phyloP scores from a whole-genome alignment of 1,140 invertebrate species.

The Caenorhabditis brenneri region DNA sequence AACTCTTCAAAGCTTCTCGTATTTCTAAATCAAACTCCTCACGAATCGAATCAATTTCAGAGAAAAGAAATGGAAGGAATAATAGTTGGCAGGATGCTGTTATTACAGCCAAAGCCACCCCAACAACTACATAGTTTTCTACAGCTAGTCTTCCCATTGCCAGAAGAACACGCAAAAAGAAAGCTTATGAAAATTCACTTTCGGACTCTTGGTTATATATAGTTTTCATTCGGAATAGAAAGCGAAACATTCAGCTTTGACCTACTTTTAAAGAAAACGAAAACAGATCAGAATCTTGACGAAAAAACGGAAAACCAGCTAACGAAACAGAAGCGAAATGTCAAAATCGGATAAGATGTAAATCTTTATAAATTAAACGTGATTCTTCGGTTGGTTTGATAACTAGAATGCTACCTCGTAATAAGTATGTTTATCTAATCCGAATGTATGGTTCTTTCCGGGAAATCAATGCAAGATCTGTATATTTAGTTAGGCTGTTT shows the following conservation, averaged over 20 bases:
- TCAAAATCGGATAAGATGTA: background rate
- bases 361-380: too few species aligned
- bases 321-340: background rate
- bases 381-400: too few species aligned
- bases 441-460: too few species aligned
- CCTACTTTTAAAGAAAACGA: background rate
- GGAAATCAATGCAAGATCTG: too few species aligned
- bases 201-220: background rate
- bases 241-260: background rate
- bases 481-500: too few species aligned
- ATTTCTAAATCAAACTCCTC: background rate
- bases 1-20: background rate
- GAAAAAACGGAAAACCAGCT: background rate
- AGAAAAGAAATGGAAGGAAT: slow-evolving; percentile 28
- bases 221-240: background rate
- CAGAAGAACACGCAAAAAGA: background rate
- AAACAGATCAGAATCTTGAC: background rate
- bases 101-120: background rate
- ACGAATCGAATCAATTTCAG: slow-evolving; percentile 22
- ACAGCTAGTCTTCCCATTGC: background rate
- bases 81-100: background rate
- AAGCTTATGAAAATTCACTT: background rate
- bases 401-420: too few species aligned
- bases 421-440: too few species aligned
- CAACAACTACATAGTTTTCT: slow-evolving; percentile 2